Percentiles rank a stretch among this genome's conserved stretches.
Evolutionary conservation across 2,113 vertebrate genomes (phyloP).

Genomic region (Octodon degus): DNA sequence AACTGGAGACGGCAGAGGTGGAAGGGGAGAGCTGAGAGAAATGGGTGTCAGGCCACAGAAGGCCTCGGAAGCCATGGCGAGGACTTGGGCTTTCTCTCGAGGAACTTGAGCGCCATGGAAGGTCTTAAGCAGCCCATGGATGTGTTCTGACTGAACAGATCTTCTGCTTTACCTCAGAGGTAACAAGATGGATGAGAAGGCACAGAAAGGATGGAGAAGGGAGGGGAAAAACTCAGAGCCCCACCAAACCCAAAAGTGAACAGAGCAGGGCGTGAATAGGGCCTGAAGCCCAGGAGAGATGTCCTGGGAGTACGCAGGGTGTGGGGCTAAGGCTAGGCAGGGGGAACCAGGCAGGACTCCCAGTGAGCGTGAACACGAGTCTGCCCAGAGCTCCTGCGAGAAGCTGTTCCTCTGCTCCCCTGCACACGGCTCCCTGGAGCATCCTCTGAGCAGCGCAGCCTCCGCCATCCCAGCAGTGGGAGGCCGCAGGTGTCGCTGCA

Average conservation of each 20-base stretch:
- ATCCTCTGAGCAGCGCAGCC: neutral
- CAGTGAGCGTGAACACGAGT: rapidly evolving
- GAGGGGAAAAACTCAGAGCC: neutral
- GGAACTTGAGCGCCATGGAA: neutral
- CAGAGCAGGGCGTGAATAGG: neutral
- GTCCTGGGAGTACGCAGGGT: rapidly evolving
- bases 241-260: neutral
- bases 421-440: neutral
- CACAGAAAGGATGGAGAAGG: neutral
- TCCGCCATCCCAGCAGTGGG: neutral
- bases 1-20: neutral
- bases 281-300: neutral
- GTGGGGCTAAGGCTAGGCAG: neutral
- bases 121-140: neutral
- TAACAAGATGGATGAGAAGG: neutral
- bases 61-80: neutral
- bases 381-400: neutral
- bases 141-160: neutral
- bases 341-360: neutral
- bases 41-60: rapidly evolving
- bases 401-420: neutral
- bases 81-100: neutral
- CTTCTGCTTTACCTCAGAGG: neutral
- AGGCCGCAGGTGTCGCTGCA: neutral
- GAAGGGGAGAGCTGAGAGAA: neutral